Conservation (phyloP, 23 tunicate species). For the Trididemnum miniatum region DNA sequence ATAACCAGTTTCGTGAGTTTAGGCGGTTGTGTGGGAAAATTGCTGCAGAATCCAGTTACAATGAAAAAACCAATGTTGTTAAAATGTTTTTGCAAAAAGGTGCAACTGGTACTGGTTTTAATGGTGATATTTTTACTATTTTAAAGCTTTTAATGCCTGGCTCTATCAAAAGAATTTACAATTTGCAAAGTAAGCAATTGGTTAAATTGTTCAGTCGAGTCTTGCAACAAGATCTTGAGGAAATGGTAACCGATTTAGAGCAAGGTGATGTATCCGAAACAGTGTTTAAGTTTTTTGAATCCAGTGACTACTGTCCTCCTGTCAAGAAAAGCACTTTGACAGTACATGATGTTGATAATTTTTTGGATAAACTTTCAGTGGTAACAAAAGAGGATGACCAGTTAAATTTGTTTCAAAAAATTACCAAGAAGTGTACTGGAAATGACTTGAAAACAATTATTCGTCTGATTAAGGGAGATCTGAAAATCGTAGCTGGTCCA, state of each 20-base stretch:
- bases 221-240: conserved; percentile 74
- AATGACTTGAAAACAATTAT: conserved; percentile 86
- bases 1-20: conserved; percentile 87
- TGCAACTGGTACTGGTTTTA: conserved; percentile 60
- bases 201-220: conserved; percentile 79
- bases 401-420: conserved; percentile 44
- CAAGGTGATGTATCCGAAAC: conserved; percentile 98
- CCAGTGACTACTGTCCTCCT: conserved; percentile 66
- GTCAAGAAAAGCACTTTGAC: conserved; percentile 73
- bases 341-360: conserved; percentile 80
- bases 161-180: conserved; percentile 72
- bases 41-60: conserved; percentile 92
- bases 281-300: conserved; percentile 73
- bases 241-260: conserved; percentile 85
- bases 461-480: conserved; percentile 72
- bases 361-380: conserved; percentile 51
- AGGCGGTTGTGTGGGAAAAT: conserved; percentile 85
- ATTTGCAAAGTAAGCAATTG: conserved; percentile 82
- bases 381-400: conserved; percentile 92
- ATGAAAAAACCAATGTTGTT: conserved; percentile 80
- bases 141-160: conserved; percentile 84
- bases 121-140: conserved; percentile 67
- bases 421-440: conserved; percentile 63
- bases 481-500: conserved; percentile 81
- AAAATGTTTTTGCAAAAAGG: conserved; percentile 65